Evolutionary conservation across 2,113 vertebrate genomes (phyloP).

Genomic region (Synodontis membranacea): DNA sequence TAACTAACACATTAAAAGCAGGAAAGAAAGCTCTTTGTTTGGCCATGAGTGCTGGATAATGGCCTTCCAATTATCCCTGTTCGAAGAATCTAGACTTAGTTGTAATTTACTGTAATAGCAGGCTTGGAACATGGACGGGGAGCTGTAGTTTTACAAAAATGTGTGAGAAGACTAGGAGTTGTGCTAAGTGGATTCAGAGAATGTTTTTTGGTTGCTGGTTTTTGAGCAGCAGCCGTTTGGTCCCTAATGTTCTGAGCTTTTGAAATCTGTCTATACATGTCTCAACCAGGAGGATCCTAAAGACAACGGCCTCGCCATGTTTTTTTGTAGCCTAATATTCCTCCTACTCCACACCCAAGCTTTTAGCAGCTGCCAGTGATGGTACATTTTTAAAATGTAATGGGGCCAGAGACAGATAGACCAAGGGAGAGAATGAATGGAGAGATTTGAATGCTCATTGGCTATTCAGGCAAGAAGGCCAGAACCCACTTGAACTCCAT

Average conservation of each 20-base stretch:
- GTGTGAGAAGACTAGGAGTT: slow-evolving; percentile 38
- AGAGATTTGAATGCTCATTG: slow-evolving; percentile 56
- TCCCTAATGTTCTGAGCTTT: slow-evolving; percentile 45
- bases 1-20: slow-evolving; percentile 53
- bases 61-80: slow-evolving; percentile 59
- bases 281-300: slow-evolving; percentile 28
- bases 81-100: slow-evolving; percentile 59
- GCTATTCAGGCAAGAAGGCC: slow-evolving; percentile 58
- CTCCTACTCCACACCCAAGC: slow-evolving; percentile 43
- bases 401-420: slow-evolving; percentile 20
- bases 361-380: slow-evolving; percentile 57
- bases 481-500: slow-evolving; percentile 60
- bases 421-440: slow-evolving; percentile 37
- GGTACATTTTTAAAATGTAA: slow-evolving; percentile 53
- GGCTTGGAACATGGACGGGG: slow-evolving; percentile 48
- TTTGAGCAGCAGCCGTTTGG: slow-evolving; percentile 32
- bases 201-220: slow-evolving; percentile 40
- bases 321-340: slow-evolving; percentile 50
- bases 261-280: slow-evolving; percentile 18
- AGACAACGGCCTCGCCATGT: slow-evolving; percentile 33
- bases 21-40: slow-evolving; percentile 45
- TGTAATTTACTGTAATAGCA: slow-evolving; percentile 63
- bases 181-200: slow-evolving; percentile 36
- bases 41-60: slow-evolving; percentile 62
- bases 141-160: slow-evolving; percentile 46